Evolutionary conservation across 2,797 vertebrate species (phyloP).

Genomic region (Odontamblyopus rebecca): DNA sequence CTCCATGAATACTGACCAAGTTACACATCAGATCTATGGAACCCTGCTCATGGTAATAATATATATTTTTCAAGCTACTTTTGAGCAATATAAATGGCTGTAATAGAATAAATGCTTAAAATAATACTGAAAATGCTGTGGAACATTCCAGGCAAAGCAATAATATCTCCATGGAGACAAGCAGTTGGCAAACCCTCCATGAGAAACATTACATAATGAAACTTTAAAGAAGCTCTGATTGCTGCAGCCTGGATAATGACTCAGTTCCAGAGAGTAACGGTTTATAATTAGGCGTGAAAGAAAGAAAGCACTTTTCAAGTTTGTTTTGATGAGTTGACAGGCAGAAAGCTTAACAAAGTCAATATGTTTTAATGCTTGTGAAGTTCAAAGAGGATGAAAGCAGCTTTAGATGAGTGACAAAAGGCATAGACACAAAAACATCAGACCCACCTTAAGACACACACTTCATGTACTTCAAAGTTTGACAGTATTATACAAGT

Average conservation of each 20-base stretch:
- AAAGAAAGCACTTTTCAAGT: not conserved
- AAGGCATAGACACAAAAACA: slow-evolving; percentile 10
- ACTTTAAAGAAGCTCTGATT: not conserved
- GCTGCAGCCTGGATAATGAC: not conserved
- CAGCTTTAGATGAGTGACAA: slow-evolving; percentile 54
- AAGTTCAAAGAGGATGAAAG: slow-evolving; percentile 50
- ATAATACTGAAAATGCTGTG: no score
- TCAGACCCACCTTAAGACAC: slow-evolving; percentile 20
- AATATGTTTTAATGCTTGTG: not conserved
- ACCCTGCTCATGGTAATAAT: no score
- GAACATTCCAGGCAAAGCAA: no score
- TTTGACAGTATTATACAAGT: slow-evolving; percentile 44
- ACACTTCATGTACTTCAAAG: slow-evolving; percentile 60
- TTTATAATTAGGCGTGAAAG: slow-evolving; percentile 1
- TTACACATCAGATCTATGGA: no score
- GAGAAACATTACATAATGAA: not conserved
- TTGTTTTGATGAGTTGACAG: not conserved
- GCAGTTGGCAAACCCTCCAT: no score
- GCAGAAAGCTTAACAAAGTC: not conserved
- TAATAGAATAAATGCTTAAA: no score
- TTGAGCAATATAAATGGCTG: no score
- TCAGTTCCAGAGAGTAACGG: not conserved
- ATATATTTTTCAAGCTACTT: no score
- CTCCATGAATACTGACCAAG: no score
- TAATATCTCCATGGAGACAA: no score